phyloP scores from a whole-genome alignment of 2,797 vertebrate species.

The Enteromius afrohamiltoni region DNA sequence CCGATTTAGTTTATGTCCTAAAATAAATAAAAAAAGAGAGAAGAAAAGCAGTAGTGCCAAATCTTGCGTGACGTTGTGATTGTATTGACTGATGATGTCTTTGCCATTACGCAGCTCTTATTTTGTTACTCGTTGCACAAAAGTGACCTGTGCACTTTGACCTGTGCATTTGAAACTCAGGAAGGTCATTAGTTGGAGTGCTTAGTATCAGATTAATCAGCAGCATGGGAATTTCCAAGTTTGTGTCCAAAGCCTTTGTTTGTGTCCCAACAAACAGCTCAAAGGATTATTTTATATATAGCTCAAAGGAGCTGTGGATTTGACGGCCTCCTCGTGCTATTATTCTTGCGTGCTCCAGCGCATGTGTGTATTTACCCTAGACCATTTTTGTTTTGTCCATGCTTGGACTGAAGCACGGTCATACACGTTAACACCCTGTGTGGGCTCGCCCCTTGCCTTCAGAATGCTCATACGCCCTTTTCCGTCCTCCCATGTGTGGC shows the following conservation, averaged over 20 bases:
- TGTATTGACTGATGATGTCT: neutral
- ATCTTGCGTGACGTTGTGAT: neutral
- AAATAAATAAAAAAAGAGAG: conserved; percentile 13
- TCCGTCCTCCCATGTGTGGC: conserved; percentile 51
- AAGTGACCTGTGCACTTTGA: neutral
- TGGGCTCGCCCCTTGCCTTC: conserved; percentile 47
- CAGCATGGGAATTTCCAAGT: conserved; percentile 50
- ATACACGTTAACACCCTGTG: conserved; percentile 42
- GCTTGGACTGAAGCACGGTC: conserved; percentile 25
- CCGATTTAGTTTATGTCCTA: conserved; percentile 28
- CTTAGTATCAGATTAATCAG: conserved; percentile 52
- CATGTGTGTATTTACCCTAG: conserved; percentile 41
- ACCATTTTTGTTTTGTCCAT: conserved; percentile 41
- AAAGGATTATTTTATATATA: conserved; percentile 68
- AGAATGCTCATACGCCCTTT: conserved; percentile 56
- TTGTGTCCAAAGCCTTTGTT: conserved; percentile 65
- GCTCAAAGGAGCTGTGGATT: conserved; percentile 35
- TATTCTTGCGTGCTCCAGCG: conserved; percentile 30
- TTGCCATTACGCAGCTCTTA: neutral
- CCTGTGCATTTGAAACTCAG: conserved; percentile 43
- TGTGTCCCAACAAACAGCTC: conserved; percentile 45
- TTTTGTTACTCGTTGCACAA: neutral
- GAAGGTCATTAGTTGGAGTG: conserved; percentile 60
- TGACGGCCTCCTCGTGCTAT: conserved; percentile 8
- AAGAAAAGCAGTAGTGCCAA: neutral